These are phyloP conservation scores for Echeneis naucrates DNA, from an alignment of 2,797 vertebrate genomes.

Conservation along the genomic window DNA sequence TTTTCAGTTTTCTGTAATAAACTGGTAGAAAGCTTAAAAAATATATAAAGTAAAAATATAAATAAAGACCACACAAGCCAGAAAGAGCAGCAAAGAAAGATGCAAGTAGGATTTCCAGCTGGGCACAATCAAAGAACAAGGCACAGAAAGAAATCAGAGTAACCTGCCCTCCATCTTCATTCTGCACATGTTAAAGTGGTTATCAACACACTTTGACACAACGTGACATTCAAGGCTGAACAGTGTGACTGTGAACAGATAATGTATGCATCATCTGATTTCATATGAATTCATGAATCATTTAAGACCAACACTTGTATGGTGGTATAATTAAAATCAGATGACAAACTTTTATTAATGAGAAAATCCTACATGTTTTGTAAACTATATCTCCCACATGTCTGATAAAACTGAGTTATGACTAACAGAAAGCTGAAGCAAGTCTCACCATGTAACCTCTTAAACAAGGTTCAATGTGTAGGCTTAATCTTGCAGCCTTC, in stretches of 20 bases:
- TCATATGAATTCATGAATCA: neutral
- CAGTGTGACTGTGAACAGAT: neutral
- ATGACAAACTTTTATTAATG: neutral
- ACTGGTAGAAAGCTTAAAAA: no score
- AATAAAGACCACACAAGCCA: neutral
- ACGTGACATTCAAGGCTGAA: slow-evolving; percentile 14
- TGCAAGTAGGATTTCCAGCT: slow-evolving; percentile 13
- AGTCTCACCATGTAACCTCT: slow-evolving; percentile 11
- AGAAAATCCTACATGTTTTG: neutral
- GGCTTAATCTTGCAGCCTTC: slow-evolving; percentile 22
- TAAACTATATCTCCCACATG: neutral
- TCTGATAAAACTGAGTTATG: slow-evolving; percentile 21
- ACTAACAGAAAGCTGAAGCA: slow-evolving; percentile 7
- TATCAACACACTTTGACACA: slow-evolving; percentile 34
- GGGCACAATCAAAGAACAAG: slow-evolving; percentile 15
- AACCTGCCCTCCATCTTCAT: slow-evolving; percentile 30
- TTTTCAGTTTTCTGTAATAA: neutral
- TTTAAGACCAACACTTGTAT: neutral
- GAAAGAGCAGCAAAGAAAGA: slow-evolving; percentile 24
- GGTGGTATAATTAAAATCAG: neutral
- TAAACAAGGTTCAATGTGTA: slow-evolving; percentile 3
- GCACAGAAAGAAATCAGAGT: slow-evolving; percentile 39
- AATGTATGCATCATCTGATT: no score
- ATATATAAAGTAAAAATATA: no score
- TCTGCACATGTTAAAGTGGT: slow-evolving; percentile 30